Evolutionary conservation across 2,888 invertebrate species (phyloP).

Genomic region (Anagyrus pseudococci): DNA sequence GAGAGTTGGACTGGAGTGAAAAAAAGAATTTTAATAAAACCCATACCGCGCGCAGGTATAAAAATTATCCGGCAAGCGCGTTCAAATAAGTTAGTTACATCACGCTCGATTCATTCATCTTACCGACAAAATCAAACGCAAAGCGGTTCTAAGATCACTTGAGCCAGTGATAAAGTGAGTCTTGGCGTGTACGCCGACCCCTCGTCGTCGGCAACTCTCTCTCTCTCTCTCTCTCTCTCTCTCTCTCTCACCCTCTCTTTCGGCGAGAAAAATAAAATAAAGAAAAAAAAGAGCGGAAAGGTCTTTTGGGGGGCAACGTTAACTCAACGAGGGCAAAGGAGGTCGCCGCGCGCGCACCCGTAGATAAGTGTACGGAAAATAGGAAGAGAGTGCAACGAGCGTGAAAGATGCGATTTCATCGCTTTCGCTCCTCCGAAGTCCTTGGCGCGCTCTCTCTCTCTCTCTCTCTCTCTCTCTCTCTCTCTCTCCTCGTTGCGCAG

Average conservation of each 20-base stretch:
- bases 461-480: slow-evolving; percentile 27
- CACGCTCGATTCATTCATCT: slow-evolving; percentile 29
- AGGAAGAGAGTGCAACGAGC: slow-evolving; percentile 43
- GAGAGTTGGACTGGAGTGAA: no score
- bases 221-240: background rate
- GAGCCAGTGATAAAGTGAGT: no score
- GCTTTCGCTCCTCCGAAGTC: slow-evolving; percentile 29
- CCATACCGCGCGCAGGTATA: no score
- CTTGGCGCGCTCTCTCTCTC: slow-evolving; percentile 27
- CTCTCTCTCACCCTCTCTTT: no score
- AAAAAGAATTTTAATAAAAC: no score
- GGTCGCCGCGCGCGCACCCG: slow-evolving; percentile 8
- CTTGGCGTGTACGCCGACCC: no score
- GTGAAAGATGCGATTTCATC: slow-evolving; percentile 43
- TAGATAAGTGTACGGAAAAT: slow-evolving; percentile 38
- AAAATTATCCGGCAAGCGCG: no score
- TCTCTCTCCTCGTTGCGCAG: slow-evolving; percentile 28
- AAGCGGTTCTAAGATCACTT: slow-evolving; percentile 26
- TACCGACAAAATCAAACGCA: slow-evolving; percentile 22
- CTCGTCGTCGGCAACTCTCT: background rate
- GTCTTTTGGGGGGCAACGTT: background rate
- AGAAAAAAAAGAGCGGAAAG: background rate
- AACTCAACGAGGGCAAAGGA: background rate
- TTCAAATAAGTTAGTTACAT: slow-evolving; percentile 26
- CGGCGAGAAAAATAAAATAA: slow-evolving; percentile 20